Evolutionary conservation across 2,797 vertebrate species (phyloP), one percentile per base, ranked within the genome.

Genomic region (Gadopsis bispinosus): DNA sequence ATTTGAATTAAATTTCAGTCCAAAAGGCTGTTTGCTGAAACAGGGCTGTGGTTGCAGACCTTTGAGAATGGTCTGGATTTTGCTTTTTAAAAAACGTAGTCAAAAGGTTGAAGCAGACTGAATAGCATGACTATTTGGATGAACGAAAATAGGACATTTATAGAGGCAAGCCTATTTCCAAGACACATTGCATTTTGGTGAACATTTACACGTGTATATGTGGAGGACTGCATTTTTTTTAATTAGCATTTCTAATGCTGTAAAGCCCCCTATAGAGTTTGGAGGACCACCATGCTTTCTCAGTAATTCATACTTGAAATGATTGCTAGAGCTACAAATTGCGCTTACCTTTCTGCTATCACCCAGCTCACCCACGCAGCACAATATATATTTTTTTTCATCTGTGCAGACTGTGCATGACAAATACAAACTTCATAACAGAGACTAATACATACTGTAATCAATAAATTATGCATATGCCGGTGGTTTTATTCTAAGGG

Each of bases 381-480:
- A 72, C 73, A 83, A 71, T 67, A 79, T 82, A 71, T 37, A 69
- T 72, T 31, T 68, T 72, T 88, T 47, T 71, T 26, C 56, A 73
- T 83, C 50, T 39, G 55, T 22, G 19, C 41, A 14, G 69, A 26
- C 62, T 59, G 65, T 60, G 66, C 75, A 53, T 82, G 77, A 84
- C 61, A 86, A 86, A 87, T 69, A 84, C 54, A 84, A 81, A 69
- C 45, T 48, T 68, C 55, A 73, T 70, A 82, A 87, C 75, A 81
- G 75, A 88, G 79, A 86, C 79, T 59, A 88, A 88, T 75, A 73
- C 43, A 79, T 77, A 71, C 68, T 73, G 65, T 60, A 73, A 87
- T 80, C 81, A 81, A 89, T 89, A 79, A 88, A 91, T 90, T 83
- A 92, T 92, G 82, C 81, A 91, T 89, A 86, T 86, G 75, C 66